A percentile compares a stretch with the other conserved stretches of the same genome.
phyloP scores from a whole-genome alignment of 2,888 invertebrate genomes.

The Dorcus hopei region DNA sequence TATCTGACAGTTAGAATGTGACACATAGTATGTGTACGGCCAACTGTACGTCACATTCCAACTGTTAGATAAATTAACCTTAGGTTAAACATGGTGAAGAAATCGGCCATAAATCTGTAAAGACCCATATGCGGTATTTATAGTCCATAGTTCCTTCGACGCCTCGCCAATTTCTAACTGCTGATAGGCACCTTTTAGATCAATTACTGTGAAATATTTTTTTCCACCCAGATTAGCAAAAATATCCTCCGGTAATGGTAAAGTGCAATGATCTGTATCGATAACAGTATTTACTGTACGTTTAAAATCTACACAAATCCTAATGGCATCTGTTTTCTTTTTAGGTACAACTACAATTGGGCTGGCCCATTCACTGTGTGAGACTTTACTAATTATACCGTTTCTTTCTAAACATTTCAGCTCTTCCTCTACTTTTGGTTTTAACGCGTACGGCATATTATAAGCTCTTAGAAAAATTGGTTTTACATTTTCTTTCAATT shows the following conservation, averaged over 20 bases:
- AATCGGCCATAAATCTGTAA: no score
- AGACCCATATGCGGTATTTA: constrained; percentile 33
- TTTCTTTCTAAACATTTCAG: constrained; percentile 20
- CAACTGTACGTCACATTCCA: no score
- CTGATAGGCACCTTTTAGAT: constrained; percentile 28
- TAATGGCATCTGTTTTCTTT: constrained; percentile 19
- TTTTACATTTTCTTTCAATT: constrained; percentile 12
- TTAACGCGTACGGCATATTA: constrained; percentile 24
- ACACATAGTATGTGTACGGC: no score
- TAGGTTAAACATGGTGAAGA: no score
- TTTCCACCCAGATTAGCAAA: constrained; percentile 30
- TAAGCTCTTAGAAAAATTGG: constrained; percentile 29
- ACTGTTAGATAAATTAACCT: no score
- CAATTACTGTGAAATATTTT: constrained; percentile 26
- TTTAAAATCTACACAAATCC: constrained; percentile 37
- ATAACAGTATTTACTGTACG: constrained; percentile 29
- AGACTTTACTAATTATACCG: constrained; percentile 23
- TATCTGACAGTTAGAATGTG: no score
- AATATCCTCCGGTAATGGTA: constrained; percentile 35
- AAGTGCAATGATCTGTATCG: constrained; percentile 31
- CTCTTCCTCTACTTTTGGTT: constrained; percentile 24
- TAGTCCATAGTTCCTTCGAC: constrained; percentile 28
- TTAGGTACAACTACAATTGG: constrained; percentile 36
- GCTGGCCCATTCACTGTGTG: constrained; percentile 30
- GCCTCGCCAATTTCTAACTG: constrained; percentile 23